Percentiles rank a stretch among this genome's conserved stretches.
phyloP scores from a whole-genome alignment of 2,797 vertebrate genomes.

The Spondyliosoma cantharus region DNA sequence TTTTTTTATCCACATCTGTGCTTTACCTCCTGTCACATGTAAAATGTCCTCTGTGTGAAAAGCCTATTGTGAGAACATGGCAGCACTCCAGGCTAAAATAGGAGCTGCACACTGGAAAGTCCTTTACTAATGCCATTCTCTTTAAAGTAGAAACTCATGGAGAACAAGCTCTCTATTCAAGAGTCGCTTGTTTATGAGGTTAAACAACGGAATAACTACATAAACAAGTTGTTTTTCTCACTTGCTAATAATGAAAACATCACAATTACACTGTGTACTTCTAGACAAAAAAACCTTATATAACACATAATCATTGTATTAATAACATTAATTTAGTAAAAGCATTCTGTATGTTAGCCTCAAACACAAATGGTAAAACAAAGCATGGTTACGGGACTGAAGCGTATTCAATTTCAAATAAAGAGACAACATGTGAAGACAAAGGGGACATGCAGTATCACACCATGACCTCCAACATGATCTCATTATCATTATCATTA shows the following conservation, averaged over 20 bases:
- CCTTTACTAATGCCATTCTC: neutral
- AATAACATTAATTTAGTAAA: constrained; percentile 6
- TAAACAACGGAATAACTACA: neutral
- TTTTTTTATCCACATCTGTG: neutral
- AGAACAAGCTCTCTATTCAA: neutral
- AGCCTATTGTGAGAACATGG: neutral
- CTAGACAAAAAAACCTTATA: neutral
- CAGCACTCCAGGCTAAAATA: neutral
- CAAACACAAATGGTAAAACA: constrained; percentile 18
- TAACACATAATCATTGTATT: neutral
- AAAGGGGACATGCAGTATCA: neutral
- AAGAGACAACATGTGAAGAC: constrained; percentile 57
- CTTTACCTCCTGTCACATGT: neutral
- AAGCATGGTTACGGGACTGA: constrained; percentile 25
- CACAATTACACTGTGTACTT: neutral
- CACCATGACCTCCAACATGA: neutral
- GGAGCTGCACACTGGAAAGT: neutral
- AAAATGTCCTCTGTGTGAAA: neutral
- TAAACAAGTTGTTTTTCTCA: neutral
- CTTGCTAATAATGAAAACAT: neutral
- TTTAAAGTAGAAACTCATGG: neutral
- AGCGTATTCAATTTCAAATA: constrained; percentile 22
- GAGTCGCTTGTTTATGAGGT: neutral
- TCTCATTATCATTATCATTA: neutral
- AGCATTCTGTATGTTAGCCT: constrained; percentile 24